A percentile compares a stretch with the other conserved stretches of the same genome.
phyloP scores from a whole-genome alignment of 2,888 invertebrate genomes.

The Lithosia quadra region DNA sequence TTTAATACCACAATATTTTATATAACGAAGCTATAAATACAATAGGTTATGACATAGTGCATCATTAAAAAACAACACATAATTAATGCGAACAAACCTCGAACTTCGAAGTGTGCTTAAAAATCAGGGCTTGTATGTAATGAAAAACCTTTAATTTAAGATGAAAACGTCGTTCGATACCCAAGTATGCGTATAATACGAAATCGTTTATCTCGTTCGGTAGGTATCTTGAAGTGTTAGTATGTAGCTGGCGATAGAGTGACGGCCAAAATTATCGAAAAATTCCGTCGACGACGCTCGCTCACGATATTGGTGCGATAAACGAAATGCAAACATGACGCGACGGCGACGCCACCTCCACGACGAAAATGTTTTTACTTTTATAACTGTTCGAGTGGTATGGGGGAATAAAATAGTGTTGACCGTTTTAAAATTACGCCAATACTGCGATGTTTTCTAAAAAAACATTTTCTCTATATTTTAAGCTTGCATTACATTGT shows the following conservation, averaged over 20 bases:
- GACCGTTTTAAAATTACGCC: background rate
- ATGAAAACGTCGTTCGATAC: constrained; percentile 7
- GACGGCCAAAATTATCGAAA: constrained; percentile 69
- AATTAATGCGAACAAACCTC: constrained; percentile 5
- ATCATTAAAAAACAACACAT: constrained; percentile 7
- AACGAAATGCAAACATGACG: constrained; percentile 71
- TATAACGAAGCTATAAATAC: constrained; percentile 12
- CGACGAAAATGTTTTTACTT: constrained; percentile 40
- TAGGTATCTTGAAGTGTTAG: constrained; percentile 51
- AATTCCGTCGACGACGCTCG: constrained; percentile 62
- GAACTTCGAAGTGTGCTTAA: background rate
- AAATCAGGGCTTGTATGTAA: background rate
- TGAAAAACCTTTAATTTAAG: background rate
- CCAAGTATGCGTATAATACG: constrained; percentile 36
- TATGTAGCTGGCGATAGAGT: constrained; percentile 51
- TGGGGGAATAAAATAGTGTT: constrained; percentile 2
- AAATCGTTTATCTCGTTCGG: constrained; percentile 54
- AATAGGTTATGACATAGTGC: constrained; percentile 9
- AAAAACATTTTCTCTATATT: background rate
- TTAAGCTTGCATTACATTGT: background rate
- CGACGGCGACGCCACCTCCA: constrained; percentile 38
- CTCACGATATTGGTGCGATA: constrained; percentile 63
- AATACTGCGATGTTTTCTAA: background rate
- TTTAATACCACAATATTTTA: constrained; percentile 8
- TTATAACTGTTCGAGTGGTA: constrained; percentile 29